Evolutionary conservation across 2,113 vertebrate species (phyloP).

Genomic region (Danionella cerebrum): DNA sequence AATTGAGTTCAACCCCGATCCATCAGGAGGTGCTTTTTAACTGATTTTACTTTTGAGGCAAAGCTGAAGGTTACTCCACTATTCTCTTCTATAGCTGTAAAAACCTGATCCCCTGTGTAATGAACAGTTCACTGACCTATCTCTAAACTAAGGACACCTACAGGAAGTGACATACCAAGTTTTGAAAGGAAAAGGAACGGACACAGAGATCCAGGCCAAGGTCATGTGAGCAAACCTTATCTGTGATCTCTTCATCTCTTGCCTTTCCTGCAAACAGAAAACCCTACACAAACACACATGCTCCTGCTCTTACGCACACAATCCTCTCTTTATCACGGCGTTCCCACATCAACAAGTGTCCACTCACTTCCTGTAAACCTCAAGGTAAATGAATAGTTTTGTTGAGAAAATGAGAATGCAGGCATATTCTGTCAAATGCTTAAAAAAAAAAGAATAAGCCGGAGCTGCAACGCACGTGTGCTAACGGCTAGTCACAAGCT

Average conservation of each 20-base stretch:
- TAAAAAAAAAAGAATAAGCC: neutral
- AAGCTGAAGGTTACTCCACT: too few relatives aligned
- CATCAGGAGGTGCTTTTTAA: too few relatives aligned
- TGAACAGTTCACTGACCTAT: neutral
- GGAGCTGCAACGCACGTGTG: slow-evolving; percentile 26
- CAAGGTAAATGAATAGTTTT: neutral
- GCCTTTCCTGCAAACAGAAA: neutral
- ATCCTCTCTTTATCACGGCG: slow-evolving; percentile 8
- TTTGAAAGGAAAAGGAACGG: neutral
- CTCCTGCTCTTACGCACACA: too few relatives aligned
- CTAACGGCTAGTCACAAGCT: slow-evolving; percentile 50
- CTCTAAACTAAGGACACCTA: neutral
- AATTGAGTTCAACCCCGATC: too few relatives aligned
- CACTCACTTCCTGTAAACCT: neutral
- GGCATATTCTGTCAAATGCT: neutral
- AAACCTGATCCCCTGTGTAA: too few relatives aligned
- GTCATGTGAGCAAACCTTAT: slow-evolving; percentile 34
- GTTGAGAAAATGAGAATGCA: neutral
- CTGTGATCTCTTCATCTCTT: slow-evolving; percentile 2
- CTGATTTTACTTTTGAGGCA: too few relatives aligned
- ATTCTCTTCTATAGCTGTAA: neutral
- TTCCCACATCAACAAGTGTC: slow-evolving; percentile 21
- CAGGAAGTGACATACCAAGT: slow-evolving; percentile 7
- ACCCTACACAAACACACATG: neutral
- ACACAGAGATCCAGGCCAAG: slow-evolving; percentile 16